Conservation (phyloP, 2,797 vertebrate species). For the Hippoglossus hippoglossus region DNA sequence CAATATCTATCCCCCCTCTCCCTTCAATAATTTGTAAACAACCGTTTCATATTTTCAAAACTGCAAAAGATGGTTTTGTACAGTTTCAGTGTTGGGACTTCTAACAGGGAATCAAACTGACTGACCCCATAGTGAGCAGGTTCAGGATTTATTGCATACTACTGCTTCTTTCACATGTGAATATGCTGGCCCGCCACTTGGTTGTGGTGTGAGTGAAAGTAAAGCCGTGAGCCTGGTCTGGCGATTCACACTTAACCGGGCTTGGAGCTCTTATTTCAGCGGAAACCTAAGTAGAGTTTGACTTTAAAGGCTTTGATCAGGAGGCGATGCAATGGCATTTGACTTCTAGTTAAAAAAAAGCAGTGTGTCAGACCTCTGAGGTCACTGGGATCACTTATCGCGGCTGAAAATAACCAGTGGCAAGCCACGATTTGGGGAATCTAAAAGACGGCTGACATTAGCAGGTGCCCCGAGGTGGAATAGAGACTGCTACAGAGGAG, state of each 20-base stretch:
- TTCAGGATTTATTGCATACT: slow-evolving; percentile 17
- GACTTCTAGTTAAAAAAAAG: slow-evolving; percentile 85
- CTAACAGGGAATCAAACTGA: slow-evolving; percentile 24
- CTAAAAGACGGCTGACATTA: slow-evolving; percentile 80
- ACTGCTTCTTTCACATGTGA: slow-evolving; percentile 25
- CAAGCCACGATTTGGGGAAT: slow-evolving; percentile 80
- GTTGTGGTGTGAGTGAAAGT: slow-evolving; percentile 73
- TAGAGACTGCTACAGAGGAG: slow-evolving; percentile 85
- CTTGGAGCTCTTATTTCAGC: slow-evolving; percentile 86
- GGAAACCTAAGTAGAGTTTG: slow-evolving; percentile 85
- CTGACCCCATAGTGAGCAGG: slow-evolving; percentile 19
- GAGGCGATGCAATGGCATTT: slow-evolving; percentile 87
- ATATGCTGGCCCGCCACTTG: slow-evolving; percentile 58
- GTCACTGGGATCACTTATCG: slow-evolving; percentile 86
- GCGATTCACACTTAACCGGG: slow-evolving; percentile 76
- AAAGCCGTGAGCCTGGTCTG: slow-evolving; percentile 73
- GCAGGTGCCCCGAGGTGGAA: slow-evolving; percentile 87
- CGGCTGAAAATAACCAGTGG: slow-evolving; percentile 88
- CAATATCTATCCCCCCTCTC: slow-evolving; percentile 75
- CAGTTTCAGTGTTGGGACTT: slow-evolving; percentile 33
- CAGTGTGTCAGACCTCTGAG: slow-evolving; percentile 82
- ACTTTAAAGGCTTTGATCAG: slow-evolving; percentile 88
- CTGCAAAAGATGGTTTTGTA: slow-evolving; percentile 35
- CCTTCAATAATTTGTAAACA: slow-evolving; percentile 75
- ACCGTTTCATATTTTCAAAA: slow-evolving; percentile 66